Evolutionary conservation across 2,797 vertebrate genomes (phyloP).

Genomic region (Labeo calbasu): DNA sequence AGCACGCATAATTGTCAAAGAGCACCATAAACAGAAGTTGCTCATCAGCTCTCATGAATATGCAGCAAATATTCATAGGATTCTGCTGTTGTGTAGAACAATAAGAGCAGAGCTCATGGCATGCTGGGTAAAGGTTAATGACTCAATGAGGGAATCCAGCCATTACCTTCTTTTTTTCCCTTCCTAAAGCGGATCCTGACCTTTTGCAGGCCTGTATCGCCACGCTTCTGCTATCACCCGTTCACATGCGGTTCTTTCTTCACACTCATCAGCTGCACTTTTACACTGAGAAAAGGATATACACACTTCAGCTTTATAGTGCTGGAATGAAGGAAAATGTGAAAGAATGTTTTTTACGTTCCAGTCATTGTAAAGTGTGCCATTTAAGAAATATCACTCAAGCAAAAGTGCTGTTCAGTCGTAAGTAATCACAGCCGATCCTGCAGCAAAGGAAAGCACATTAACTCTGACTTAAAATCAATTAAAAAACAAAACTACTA

Average conservation of each 20-base stretch:
- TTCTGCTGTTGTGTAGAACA: conserved; percentile 53
- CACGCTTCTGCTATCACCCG: conserved; percentile 40
- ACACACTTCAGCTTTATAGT: background rate
- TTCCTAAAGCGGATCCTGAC: conserved; percentile 56
- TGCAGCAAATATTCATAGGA: conserved; percentile 59
- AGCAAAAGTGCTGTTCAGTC: conserved; percentile 3
- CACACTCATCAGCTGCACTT: conserved; percentile 53
- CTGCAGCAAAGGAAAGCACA: background rate
- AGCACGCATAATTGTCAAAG: conserved; percentile 48
- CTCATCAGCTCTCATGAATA: conserved; percentile 64
- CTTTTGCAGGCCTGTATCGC: conserved; percentile 44
- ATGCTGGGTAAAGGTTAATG: conserved; percentile 78
- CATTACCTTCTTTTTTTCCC: conserved; percentile 58
- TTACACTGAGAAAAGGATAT: conserved; percentile 14
- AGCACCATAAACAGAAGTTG: conserved; percentile 50
- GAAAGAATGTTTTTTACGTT: background rate
- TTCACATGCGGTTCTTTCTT: conserved; percentile 37
- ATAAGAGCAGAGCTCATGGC: conserved; percentile 43
- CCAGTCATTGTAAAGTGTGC: background rate
- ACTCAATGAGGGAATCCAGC: conserved; percentile 66
- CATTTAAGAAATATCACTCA: conserved; percentile 15
- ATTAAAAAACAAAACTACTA: too few species aligned
- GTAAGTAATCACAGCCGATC: background rate
- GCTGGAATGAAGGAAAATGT: background rate
- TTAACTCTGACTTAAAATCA: background rate